Conservation (phyloP, 1,140 invertebrate species). For the Pseudachorutes palmiensis region DNA sequence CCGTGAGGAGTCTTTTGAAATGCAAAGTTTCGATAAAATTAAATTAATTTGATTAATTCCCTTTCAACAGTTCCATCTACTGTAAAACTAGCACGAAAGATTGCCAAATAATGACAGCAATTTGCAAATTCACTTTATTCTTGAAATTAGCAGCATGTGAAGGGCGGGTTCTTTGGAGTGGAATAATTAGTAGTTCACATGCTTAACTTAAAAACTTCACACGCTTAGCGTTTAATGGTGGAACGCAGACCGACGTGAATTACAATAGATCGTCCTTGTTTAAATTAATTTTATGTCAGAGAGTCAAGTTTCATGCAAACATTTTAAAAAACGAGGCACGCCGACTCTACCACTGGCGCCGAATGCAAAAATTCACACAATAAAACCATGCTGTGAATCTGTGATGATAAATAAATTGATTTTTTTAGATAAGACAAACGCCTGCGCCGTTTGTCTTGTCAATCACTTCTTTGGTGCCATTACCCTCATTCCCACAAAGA, state of each 20-base stretch:
- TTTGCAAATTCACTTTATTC: slow-evolving; percentile 2
- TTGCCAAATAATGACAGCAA: slow-evolving; percentile 4
- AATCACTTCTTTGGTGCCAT: neutral
- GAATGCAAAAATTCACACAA: too few species aligned
- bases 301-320: neutral
- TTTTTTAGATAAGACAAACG: neutral
- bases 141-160: neutral
- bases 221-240: neutral
- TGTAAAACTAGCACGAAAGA: neutral
- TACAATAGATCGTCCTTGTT: neutral
- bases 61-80: neutral
- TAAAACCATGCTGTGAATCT: too few species aligned
- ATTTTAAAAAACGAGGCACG: too few species aligned
- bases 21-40: neutral
- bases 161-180: neutral
- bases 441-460: neutral
- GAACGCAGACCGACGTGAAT: neutral
- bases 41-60: neutral
- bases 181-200: slow-evolving; percentile 3
- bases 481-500: neutral
- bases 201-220: neutral
- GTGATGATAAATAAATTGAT: too few species aligned
- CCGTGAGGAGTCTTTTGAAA: too few species aligned
- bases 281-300: neutral
- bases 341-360: too few species aligned